Evolutionary conservation across 2,888 invertebrate species (phyloP), one percentile per base, ranked within the genome.

Genomic region (Clitarchus hookeri): DNA sequence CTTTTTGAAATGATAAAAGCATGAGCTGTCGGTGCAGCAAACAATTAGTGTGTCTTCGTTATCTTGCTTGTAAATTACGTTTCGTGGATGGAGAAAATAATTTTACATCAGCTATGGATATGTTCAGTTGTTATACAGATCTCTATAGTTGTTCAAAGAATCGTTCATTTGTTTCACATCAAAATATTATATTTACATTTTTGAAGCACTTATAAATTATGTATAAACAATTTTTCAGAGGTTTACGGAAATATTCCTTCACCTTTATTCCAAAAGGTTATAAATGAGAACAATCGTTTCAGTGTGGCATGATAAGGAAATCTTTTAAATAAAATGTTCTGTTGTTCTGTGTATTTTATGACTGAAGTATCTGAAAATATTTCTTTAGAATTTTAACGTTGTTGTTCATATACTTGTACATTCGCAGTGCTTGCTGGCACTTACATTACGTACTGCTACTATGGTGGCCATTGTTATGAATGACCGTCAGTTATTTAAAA

Each of bases 181-280:
- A 23, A 65, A 12, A 19, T 65, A 65, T n/a, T n/a, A n/a, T n/a
- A 65, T n/a, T 65, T 65, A 65, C 65, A 65, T 65, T 65, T 11
- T 65, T 65, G n/a, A 65, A 65, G 65, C 65, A 65, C 65, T 65
- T 65, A 65, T n/a, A 65, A n/a, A 65, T 65, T 65, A 65, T 65
- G 65, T 65, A 65, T 65, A 65, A 65, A 23, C 48, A 19, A 65
- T 65, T n/a, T 23, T 19, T 65, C n/a, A 65, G n/a, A 65, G n/a
- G 19, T 65, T 65, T 65, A 23, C n/a, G 19, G 4, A 53, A 53
- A 53, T n/a, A 16, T 65, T 65, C 16, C 65, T 65, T 65, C 65
- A 23, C 65, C 19, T 65, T 65, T n/a, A 65, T 65, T 65, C 65
- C 65, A 23, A 19, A n/a, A 65, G 8, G 65, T n/a, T 65, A 65